These are phyloP conservation scores for Aphaenogaster rudis DNA, from an alignment of 1,140 invertebrate genomes.

Conservation along the genomic window DNA sequence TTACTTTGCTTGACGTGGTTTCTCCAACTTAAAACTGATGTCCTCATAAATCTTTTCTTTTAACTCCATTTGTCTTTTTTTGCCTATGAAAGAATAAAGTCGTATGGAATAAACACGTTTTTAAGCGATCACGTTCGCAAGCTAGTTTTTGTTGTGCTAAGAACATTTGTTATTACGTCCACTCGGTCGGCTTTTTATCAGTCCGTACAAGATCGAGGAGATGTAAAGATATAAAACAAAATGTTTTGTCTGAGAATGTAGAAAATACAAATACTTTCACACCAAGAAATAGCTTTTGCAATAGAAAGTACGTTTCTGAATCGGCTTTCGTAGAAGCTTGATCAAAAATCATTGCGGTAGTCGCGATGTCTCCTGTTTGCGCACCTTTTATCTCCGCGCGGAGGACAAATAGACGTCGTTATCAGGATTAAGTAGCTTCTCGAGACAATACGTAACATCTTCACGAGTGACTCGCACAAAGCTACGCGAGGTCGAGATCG, in stretches of 20 bases:
- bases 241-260: neutral
- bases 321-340: neutral
- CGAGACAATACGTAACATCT: slow-evolving; percentile 26
- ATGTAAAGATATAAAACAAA: neutral
- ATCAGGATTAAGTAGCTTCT: slow-evolving; percentile 30
- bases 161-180: neutral
- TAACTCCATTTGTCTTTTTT: neutral
- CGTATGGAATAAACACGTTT: neutral
- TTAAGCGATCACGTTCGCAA: neutral
- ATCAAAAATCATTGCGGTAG: slow-evolving; percentile 5
- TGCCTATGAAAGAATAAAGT: neutral
- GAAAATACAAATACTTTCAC: neutral
- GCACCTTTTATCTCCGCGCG: slow-evolving; percentile 26
- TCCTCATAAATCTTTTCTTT: neutral
- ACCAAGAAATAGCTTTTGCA: neutral
- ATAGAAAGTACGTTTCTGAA: neutral
- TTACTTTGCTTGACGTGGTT: neutral
- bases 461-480: slow-evolving; percentile 1
- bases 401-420: slow-evolving; percentile 26
- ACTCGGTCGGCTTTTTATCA: neutral
- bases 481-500: neutral
- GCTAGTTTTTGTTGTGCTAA: neutral
- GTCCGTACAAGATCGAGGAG: neutral
- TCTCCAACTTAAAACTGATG: neutral
- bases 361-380: neutral